These are phyloP conservation scores for Cyanoderma ruficeps DNA, from an alignment of 2,113 vertebrate species.

Conservation along the genomic window DNA sequence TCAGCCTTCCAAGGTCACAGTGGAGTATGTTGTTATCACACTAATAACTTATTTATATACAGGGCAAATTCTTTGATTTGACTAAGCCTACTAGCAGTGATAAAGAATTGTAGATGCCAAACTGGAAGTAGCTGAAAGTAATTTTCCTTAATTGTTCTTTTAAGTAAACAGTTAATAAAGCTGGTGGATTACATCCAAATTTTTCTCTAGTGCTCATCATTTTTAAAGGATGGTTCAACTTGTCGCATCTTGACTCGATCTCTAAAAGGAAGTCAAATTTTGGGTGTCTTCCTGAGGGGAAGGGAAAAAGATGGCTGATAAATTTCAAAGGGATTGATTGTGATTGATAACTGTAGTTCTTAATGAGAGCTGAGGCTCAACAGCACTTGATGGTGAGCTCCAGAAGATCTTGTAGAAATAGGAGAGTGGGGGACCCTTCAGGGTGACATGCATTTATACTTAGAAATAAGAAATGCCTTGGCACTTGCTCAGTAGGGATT, in stretches of 20 bases:
- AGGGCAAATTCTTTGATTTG: not conserved
- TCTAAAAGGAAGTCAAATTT: constrained; percentile 37
- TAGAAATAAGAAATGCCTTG: not conserved
- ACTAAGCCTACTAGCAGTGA: not conserved
- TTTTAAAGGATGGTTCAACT: constrained; percentile 27
- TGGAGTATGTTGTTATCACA: not conserved
- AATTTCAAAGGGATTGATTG: constrained; percentile 48
- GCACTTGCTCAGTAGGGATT: not conserved
- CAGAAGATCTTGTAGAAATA: not conserved
- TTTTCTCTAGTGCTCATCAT: not conserved
- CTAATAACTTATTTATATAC: constrained; percentile 5
- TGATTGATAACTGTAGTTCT: not conserved
- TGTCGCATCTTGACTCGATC: constrained; percentile 25
- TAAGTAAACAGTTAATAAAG: constrained; percentile 44
- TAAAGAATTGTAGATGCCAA: not conserved
- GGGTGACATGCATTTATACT: not conserved
- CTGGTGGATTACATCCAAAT: constrained; percentile 14
- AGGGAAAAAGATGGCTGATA: constrained; percentile 48
- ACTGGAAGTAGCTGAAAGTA: constrained; percentile 41
- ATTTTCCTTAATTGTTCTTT: constrained; percentile 48
- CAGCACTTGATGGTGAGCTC: not conserved
- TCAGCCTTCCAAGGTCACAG: not conserved
- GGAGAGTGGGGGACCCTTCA: not conserved
- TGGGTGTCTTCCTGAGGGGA: constrained; percentile 16
- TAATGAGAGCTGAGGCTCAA: not conserved